Percentiles rank a stretch among this genome's conserved stretches.
These are phyloP conservation scores for Anoura caudifer DNA, from an alignment of 2,113 vertebrate genomes.

Conservation along the genomic window DNA sequence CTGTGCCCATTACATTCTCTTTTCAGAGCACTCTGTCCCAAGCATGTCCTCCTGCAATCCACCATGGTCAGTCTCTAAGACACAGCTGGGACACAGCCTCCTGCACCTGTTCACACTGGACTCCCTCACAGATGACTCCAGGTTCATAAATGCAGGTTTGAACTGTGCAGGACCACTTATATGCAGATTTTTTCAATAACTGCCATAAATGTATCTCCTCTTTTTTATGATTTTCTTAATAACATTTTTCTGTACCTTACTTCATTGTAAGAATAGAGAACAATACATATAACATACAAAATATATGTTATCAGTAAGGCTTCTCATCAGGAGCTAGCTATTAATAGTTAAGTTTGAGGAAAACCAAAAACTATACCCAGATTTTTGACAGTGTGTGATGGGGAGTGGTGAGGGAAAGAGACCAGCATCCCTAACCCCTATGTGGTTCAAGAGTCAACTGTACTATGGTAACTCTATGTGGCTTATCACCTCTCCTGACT, in stretches of 20 bases:
- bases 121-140: not conserved
- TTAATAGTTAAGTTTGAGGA: not conserved
- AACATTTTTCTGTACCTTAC: not conserved
- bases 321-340: not conserved
- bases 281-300: not conserved
- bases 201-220: not conserved
- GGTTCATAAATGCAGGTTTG: not conserved
- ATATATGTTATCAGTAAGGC: not conserved
- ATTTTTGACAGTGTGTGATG: not conserved
- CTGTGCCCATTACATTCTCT: accelerated
- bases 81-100: not conserved
- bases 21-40: not conserved
- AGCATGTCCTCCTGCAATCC: too few species aligned
- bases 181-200: not conserved
- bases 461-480: not conserved
- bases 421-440: not conserved
- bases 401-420: too few species aligned
- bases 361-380: not conserved
- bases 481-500: not conserved
- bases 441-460: not conserved
- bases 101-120: not conserved
- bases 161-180: not conserved
- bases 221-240: not conserved
- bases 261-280: not conserved
- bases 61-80: not conserved